phyloP scores from a whole-genome alignment of 2,888 invertebrate species.

The Erynnis tages region DNA sequence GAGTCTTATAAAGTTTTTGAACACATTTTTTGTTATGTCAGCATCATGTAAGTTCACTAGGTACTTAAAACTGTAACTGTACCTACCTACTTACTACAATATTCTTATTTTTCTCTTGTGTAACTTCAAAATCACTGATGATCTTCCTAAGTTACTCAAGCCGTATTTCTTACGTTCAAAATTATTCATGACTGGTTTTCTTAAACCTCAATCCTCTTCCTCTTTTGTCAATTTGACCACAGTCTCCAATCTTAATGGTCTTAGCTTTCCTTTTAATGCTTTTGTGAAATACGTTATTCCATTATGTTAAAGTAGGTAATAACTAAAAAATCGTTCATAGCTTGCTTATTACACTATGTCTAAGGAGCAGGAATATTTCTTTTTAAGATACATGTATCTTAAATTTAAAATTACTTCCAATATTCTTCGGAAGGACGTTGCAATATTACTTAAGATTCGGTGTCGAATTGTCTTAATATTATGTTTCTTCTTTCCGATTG shows the following conservation, averaged over 20 bases:
- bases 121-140: conserved; percentile 3
- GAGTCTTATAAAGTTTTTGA: conserved; percentile 5
- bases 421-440: no score
- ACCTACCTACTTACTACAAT: not conserved
- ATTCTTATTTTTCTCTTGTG: not conserved
- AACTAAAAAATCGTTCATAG: no score
- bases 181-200: conserved; percentile 9
- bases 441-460: no score
- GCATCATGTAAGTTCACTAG: conserved; percentile 7
- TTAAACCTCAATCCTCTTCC: conserved; percentile 12
- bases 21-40: conserved; percentile 4
- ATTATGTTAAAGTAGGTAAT: no score
- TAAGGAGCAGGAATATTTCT: no score
- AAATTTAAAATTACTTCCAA: no score
- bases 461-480: no score
- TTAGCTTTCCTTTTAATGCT: conserved; percentile 8
- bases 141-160: not conserved
- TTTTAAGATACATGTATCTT: no score
- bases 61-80: no score
- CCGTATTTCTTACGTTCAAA: conserved; percentile 7
- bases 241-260: conserved; percentile 7
- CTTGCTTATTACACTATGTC: no score
- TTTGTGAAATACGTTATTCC: not conserved
- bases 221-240: conserved; percentile 18
- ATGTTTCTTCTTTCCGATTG: not conserved